Evolutionary conservation across 2,797 vertebrate species (phyloP), one percentile per base, ranked within the genome.

Genomic region (Cynodonichthys magdalenae): DNA sequence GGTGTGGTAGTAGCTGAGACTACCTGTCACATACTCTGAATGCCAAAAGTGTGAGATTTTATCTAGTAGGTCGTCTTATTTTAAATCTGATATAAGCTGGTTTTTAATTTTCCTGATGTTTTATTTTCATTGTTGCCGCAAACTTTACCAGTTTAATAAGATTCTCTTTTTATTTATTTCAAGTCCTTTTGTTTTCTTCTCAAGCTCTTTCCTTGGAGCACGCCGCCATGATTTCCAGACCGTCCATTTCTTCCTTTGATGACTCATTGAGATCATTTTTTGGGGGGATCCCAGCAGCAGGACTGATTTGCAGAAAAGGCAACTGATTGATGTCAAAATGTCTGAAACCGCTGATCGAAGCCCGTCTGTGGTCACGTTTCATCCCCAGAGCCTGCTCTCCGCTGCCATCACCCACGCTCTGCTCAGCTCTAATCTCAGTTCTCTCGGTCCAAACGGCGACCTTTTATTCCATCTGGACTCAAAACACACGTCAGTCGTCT

Each of bases 221-320:
- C 49, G 29, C 78, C 63, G 60, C 65, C 57, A 54, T 63, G 68
- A 78, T 76, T 63, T 68, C 59, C 48, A 24, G 24, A 24, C 24
- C 4, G 31, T 59, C 71, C 59, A 20, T 76, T 82, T 36, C 79
- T 83, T 53, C 74, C 82, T 81, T 60, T 34, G n/a, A 68, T 89
- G 85, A 89, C 60, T 87, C 82, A 86, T 18, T 5, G 3, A 28
- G 58, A 54, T 71, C 68, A 87, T 84, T 86, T 84, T 71, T 75
- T 70, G 66, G 75, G 56, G 66, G 73, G 79, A 77, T 71, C 64
- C 66, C 76, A 63, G 48, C 84, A 50, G 76, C 69, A 86, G 88
- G 81, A 87, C 71, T 46, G 60, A 76, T 53, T 51, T 1, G 1
- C 44, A 53, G 59, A 56, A 64, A 68, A 59, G 62, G 56, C 20